Conservation (phyloP, 2,888 invertebrate species). For the Pristionchus mayeri region DNA sequence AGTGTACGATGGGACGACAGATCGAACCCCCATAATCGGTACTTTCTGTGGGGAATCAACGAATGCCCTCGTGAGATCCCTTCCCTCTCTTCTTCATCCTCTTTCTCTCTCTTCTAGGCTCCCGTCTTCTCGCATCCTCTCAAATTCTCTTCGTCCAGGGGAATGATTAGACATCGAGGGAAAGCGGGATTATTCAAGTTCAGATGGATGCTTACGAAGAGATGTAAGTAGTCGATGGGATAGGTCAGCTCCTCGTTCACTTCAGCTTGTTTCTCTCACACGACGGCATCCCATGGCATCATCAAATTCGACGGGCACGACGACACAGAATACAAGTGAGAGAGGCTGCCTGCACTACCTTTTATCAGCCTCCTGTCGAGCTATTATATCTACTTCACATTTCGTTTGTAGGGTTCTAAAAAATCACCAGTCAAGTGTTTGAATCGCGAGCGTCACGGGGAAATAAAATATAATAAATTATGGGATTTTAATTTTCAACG, state of each 20-base stretch:
- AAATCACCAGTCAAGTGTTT: neutral
- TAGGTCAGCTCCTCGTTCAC: neutral
- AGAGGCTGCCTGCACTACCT: too few relatives aligned
- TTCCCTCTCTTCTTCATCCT: neutral
- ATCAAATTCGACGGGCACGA: too few relatives aligned
- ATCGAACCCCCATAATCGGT: slow-evolving; percentile 45
- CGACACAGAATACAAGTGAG: too few relatives aligned
- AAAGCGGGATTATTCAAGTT: slow-evolving; percentile 55
- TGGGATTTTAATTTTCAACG: neutral
- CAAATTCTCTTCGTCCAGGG: slow-evolving; percentile 52
- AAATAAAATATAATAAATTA: neutral
- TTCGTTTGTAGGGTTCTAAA: neutral
- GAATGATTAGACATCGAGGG: slow-evolving; percentile 60
- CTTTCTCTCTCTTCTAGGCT: neutral
- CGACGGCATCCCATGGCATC: neutral
- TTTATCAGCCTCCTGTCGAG: too few relatives aligned
- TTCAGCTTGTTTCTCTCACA: slow-evolving; percentile 30
- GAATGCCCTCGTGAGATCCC: neutral
- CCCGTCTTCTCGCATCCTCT: neutral
- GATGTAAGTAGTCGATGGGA: neutral
- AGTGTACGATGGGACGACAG: slow-evolving; percentile 28
- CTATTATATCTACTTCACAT: too few relatives aligned
- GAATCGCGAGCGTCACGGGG: neutral
- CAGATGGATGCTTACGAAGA: slow-evolving; percentile 49
- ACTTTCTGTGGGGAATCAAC: neutral